Evolutionary conservation across 2,113 vertebrate genomes (phyloP), one percentile per base, ranked within the genome.

Genomic region (Dicerorhinus sumatrensis): DNA sequence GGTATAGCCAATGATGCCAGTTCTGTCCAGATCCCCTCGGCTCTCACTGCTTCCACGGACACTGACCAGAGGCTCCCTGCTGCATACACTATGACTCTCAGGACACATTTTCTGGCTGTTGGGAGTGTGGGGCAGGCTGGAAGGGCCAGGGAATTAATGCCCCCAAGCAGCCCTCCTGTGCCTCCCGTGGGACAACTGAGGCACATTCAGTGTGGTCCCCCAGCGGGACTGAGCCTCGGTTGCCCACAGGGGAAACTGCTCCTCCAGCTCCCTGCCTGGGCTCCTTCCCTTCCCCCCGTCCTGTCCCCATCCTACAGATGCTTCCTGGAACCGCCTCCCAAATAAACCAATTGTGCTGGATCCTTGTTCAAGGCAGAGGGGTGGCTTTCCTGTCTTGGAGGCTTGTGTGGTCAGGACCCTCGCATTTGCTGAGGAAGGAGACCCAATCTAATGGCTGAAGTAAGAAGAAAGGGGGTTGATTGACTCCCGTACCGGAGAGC

Each of bases 401-500:
- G 16, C 9, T 20, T 82, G 21, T 16, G 5, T 5, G 3, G 7
- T 3, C n/a, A 46, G 51, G 29, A 75, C 65, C 0, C 14, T 77
- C 5, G 29, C 46, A 5, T 42, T 33, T 23, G 65, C 60, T 11
- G 21, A 1, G 0, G 27, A 4, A 23, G 56, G 60, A 29, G 46
- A 25, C 31, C 46, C 33, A 6, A 6, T 2, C 18, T 51, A 27
- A 11, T 0, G 14, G 63, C 56, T 18, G 0, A 3, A 11, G 11
- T 46, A 0, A 5, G 56, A 14, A 79, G 63, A 75, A 16, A 31
- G 21, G 20, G 27, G 13, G 2, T 1, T 0, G n/a, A 6, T 16
- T 2, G 9, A 14, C 27, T 4, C 0, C 0, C 0, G 23, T 1
- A 1, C 83, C 1, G 14, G 2, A 31, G 36, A 54, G 21, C 25